Evolutionary conservation across 2,797 vertebrate genomes (phyloP).

Genomic region (Propithecus perrieri): DNA sequence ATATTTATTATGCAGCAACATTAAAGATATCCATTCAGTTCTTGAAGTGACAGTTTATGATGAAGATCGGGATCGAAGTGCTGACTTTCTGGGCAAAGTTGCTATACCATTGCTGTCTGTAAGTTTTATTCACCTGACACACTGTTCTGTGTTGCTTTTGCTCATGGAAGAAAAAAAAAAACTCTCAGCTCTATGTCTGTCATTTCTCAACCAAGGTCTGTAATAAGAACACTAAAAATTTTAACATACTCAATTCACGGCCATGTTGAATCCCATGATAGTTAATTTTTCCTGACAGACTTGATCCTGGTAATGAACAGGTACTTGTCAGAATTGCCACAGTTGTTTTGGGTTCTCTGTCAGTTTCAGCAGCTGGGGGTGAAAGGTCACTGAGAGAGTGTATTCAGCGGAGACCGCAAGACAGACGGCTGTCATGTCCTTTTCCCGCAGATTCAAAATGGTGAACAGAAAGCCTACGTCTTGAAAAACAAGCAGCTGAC

Average conservation of each 20-base stretch:
- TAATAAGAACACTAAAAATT: slow-evolving; percentile 90
- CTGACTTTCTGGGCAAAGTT: slow-evolving; percentile 99
- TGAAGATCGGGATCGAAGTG: slow-evolving; percentile 96
- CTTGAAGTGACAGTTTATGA: slow-evolving; percentile 98
- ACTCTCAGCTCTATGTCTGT: slow-evolving; percentile 83
- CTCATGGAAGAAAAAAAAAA: slow-evolving; percentile 66
- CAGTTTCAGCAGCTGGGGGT: slow-evolving; percentile 99
- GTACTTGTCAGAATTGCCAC: slow-evolving; percentile 99
- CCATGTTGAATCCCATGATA: slow-evolving; percentile 98
- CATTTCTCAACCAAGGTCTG: slow-evolving; percentile 87
- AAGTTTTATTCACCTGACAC: slow-evolving; percentile 88
- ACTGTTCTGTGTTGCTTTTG: slow-evolving; percentile 80
- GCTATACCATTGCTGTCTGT: slow-evolving; percentile 96
- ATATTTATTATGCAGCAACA: slow-evolving; percentile 89
- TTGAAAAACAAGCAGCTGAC: slow-evolving; percentile 99
- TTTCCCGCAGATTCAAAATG: slow-evolving; percentile 99
- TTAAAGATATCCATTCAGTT: slow-evolving; percentile 98
- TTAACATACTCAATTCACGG: slow-evolving; percentile 90
- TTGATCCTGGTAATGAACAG: slow-evolving; percentile 99
- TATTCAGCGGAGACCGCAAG: slow-evolving; percentile 98
- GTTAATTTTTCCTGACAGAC: slow-evolving; percentile 99
- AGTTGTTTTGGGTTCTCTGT: slow-evolving; percentile 99
- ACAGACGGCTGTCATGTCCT: slow-evolving; percentile 99
- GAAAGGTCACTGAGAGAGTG: slow-evolving; percentile 95
- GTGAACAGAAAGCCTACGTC: slow-evolving; percentile 99